These are phyloP conservation scores for Plebejus melissa DNA, from an alignment of 2,888 invertebrate genomes.

Conservation along the genomic window DNA sequence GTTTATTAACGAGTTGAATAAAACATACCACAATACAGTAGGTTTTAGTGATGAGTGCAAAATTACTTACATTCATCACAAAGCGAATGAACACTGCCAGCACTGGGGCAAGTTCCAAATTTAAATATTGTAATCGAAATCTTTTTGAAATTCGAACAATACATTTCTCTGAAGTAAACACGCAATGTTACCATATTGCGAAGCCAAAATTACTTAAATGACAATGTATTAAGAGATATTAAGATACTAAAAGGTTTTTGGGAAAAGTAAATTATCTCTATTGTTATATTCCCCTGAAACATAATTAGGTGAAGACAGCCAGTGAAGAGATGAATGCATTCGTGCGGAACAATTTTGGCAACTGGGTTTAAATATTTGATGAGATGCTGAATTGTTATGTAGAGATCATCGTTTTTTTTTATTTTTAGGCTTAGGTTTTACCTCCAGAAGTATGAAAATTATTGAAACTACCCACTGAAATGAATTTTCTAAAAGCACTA, in stretches of 20 bases:
- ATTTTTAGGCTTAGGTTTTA: neutral
- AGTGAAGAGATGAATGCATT: neutral
- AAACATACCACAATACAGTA: neutral
- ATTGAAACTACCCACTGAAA: neutral
- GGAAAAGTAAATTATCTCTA: constrained; percentile 2
- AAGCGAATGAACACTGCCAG: neutral
- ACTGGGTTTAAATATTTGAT: neutral
- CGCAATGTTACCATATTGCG: constrained; percentile 26
- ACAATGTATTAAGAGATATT: constrained; percentile 2
- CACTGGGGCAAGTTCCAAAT: neutral
- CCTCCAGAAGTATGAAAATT: neutral
- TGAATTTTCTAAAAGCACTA: neutral
- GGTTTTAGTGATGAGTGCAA: constrained; percentile 5
- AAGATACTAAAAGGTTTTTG: constrained; percentile 12
- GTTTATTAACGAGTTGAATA: neutral
- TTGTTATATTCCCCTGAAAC: constrained; percentile 10
- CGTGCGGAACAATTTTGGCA: neutral
- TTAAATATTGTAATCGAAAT: constrained; percentile 19
- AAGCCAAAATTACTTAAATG: constrained; percentile 10
- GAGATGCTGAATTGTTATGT: neutral
- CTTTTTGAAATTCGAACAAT: constrained; percentile 26
- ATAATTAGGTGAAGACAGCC: constrained; percentile 18
- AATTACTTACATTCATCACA: neutral
- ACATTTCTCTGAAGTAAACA: constrained; percentile 26
- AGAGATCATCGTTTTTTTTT: too few relatives aligned